These are phyloP conservation scores for Lithophane socia DNA, from an alignment of 2,888 invertebrate genomes.

Conservation along the genomic window DNA sequence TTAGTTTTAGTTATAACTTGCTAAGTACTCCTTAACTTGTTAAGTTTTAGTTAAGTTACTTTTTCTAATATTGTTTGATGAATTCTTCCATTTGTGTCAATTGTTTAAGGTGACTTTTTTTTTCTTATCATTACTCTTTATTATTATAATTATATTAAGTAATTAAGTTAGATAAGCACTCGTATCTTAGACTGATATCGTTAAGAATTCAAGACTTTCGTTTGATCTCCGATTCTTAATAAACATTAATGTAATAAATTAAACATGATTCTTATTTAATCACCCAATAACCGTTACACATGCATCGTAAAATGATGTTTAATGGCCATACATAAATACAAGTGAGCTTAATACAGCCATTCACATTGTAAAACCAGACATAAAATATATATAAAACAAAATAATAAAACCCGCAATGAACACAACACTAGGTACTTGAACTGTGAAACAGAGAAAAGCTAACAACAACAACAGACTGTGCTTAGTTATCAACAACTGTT, in stretches of 20 bases:
- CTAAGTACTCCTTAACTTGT: conserved; percentile 33
- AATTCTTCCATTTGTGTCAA: conserved; percentile 82
- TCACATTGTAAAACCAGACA: conserved; percentile 3
- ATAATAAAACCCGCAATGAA: background rate
- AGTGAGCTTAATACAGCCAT: conserved; percentile 20
- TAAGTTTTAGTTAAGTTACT: conserved; percentile 64
- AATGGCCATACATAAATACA: background rate
- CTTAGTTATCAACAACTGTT: background rate
- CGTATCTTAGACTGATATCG: conserved; percentile 82
- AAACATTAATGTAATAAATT: conserved; percentile 75
- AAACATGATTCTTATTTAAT: conserved; percentile 62
- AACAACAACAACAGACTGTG: background rate
- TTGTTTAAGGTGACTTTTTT: conserved; percentile 63
- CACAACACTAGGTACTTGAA: background rate
- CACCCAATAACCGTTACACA: conserved; percentile 30
- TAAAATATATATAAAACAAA: conserved; percentile 3
- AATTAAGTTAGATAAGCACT: conserved; percentile 62
- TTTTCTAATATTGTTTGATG: conserved; percentile 69
- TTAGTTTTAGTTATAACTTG: conserved; percentile 55
- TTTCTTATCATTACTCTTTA: conserved; percentile 45
- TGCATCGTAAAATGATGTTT: conserved; percentile 25
- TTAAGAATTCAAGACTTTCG: conserved; percentile 89
- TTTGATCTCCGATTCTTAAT: conserved; percentile 89
- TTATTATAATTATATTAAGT: conserved; percentile 35
- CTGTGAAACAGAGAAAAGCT: background rate